Evolutionary conservation across 2,888 invertebrate genomes (phyloP), one percentile per base, ranked within the genome.

Genomic region (Myopa tessellatipennis): DNA sequence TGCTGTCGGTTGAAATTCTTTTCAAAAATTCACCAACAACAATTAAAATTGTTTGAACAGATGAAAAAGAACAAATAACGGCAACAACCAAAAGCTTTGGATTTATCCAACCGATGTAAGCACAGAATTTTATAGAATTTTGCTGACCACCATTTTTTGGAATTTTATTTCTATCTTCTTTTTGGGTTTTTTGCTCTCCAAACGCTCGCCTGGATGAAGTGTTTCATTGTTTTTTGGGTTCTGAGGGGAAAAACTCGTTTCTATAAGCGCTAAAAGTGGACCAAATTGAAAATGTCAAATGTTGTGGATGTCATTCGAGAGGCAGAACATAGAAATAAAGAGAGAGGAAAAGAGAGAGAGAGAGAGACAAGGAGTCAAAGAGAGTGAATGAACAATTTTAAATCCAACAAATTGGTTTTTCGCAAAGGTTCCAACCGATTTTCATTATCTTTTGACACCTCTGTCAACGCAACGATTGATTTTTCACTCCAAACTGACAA

Each of bases 231-330:
- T 26, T 26, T 26, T 26, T 2, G 26, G 26, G 26, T 26, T 26
- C 26, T 45, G 45, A 45, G 6, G 45, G 45, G 1, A 45, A 45
- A 45, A 45, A 45, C 45, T 45, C 45, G 8, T n/a, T 60, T n/a
- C 7, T 60, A 18, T n/a, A 16, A 26, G 34, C 36, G 16, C 34
- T 14, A n/a, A 26, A 63, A 63, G 36, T 68, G 68, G n/a, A 26
- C 18, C 5, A 68, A 68, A 68, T 68, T 45, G 68, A 68, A 68
- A 68, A 68, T 68, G 68, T 68, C 68, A 68, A 50, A 40, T 8
- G n/a, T n/a, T 40, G 40, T 68, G 50, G 68, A 50, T n/a, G 50
- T 68, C 68, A 68, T 40, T 45, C 68, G 45, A 45, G 10, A 45
- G 45, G 45, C 26, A 8, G 60, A 4, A 26, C 26, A 61, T 18